A percentile compares a stretch with the other conserved stretches of the same genome.
Evolutionary conservation across 1,140 invertebrate species (phyloP).

Genomic region (Pseudomyrmex pallidus): DNA sequence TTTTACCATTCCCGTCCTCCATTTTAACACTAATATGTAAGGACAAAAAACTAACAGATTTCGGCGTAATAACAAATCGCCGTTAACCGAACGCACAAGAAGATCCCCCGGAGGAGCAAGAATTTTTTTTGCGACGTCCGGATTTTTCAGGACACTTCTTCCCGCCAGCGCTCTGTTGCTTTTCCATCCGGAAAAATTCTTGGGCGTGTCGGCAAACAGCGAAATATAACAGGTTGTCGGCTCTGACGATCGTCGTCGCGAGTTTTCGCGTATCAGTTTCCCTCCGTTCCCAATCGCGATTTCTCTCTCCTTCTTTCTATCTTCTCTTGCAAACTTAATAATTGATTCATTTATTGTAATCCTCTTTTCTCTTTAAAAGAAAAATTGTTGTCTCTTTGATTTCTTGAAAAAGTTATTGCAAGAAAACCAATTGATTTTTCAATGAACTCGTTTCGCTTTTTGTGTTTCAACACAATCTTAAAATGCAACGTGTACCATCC

Average conservation of each 20-base stretch:
- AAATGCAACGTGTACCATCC: too few relatives aligned
- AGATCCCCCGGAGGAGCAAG: conserved; percentile 21
- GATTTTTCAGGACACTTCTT: neutral
- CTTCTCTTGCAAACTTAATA: too few relatives aligned
- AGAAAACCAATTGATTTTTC: too few relatives aligned
- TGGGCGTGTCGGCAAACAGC: conserved; percentile 58
- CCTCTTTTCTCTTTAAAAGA: neutral
- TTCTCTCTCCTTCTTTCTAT: neutral
- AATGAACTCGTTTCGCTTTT: too few relatives aligned
- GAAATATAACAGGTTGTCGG: conserved; percentile 79
- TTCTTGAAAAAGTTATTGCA: too few relatives aligned
- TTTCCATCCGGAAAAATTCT: conserved; percentile 1
- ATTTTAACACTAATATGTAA: conserved; percentile 81
- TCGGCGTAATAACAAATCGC: conserved; percentile 82
- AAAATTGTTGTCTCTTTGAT: too few relatives aligned
- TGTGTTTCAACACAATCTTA: too few relatives aligned
- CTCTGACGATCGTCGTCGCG: conserved; percentile 68
- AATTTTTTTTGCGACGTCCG: neutral
- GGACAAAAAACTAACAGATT: conserved; percentile 84
- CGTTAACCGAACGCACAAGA: conserved; percentile 45
- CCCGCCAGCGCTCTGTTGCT: neutral
- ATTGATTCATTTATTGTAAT: neutral
- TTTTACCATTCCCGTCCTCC: conserved; percentile 74
- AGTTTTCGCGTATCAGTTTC: conserved; percentile 49
- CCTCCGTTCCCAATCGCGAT: conserved; percentile 29